Evolutionary conservation across 1,140 invertebrate species (phyloP), one percentile per base, ranked within the genome.

Genomic region (Hyles vespertilio): DNA sequence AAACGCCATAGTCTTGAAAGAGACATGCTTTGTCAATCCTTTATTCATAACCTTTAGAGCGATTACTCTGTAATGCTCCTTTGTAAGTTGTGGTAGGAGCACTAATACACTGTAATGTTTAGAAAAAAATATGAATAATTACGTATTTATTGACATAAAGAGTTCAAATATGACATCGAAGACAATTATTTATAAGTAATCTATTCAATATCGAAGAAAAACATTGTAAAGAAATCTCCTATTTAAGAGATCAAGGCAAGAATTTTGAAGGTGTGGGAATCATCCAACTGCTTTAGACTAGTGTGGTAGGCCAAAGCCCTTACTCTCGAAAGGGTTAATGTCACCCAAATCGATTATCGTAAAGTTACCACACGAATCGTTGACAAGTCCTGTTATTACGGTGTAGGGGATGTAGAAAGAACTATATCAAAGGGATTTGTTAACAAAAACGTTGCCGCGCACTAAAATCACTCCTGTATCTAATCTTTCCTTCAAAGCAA

Each of bases 41-140:
- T 45, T 55, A 22, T 43, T 12, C 22, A 55, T 11, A 9, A 50
- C 2, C 46, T 33, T 45, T 33, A 46, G 6, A 22, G 32, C 9
- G 43, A 32, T 33, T 5, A 55, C 33, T 55, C 53, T 44, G 53
- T 55, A 55, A 46, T 55, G 40, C 9, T 55, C 53, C 46, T 55
- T 43, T 45, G 53, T 66, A 43, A 63, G 60, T 5, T 63, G 54
- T 22, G 64, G 67, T 32, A 70, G 32, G 11, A 70, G 32, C 7
- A 58, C 64, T 43, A 56, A 51, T 55, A 66, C 51, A 0, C 58
- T 63, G 47, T 44, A 63, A 47, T 52, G 53, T 60, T 60, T n/a
- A n/a, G n/a, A 66, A 44, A 55, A 59, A 11, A 70, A 12, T 50
- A 59, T 56, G 9, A 0, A 53, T 53, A 59, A 67, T 2, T 56